Conservation (phyloP, 2,113 vertebrate genomes). For the Elaphurus davidianus region DNA sequence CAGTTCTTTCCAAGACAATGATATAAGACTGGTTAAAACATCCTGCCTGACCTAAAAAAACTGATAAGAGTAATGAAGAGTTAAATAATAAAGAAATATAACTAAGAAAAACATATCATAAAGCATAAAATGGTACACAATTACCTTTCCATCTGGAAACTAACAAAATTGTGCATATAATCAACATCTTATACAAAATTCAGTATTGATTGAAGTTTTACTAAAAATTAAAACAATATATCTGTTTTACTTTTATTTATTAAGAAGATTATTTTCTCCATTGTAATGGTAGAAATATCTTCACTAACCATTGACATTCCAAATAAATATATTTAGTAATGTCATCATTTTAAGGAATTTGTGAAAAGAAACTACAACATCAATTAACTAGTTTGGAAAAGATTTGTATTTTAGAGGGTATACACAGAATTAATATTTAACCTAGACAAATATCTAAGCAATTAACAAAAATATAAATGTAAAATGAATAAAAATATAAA, state of each 20-base stretch:
- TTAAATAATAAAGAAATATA: not conserved
- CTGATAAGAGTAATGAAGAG: not conserved
- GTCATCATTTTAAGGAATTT: too few relatives aligned
- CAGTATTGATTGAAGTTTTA: not conserved
- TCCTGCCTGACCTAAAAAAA: not conserved
- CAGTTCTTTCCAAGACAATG: not conserved
- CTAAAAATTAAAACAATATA: not conserved
- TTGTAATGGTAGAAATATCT: not conserved
- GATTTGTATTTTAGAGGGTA: not conserved
- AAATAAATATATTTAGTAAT: not conserved
- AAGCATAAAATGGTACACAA: not conserved
- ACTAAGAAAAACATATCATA: not conserved
- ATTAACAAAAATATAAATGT: not conserved
- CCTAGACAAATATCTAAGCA: not conserved
- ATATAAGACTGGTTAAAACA: not conserved
- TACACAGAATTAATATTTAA: not conserved
- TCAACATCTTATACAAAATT: not conserved
- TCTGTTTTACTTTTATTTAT: not conserved
- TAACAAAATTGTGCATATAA: not conserved
- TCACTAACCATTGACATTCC: not conserved
- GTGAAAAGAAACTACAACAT: not conserved
- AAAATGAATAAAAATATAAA: not conserved
- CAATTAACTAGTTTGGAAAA: not conserved
- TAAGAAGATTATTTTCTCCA: not conserved
- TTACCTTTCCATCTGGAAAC: not conserved